Evolutionary conservation across 2,888 invertebrate genomes (phyloP), one percentile per base, ranked within the genome.

Genomic region (Phasia obesa): DNA sequence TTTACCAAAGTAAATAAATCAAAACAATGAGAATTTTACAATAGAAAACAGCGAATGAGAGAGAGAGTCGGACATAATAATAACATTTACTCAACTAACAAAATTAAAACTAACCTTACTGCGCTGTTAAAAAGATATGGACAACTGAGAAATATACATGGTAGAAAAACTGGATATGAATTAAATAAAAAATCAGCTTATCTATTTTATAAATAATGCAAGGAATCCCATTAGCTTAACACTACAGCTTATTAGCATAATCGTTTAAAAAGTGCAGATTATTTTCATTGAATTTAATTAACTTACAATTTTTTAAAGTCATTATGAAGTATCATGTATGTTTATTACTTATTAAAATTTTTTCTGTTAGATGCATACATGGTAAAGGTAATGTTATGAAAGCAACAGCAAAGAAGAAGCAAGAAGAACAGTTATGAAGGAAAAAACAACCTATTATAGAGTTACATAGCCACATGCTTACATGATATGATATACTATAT

Each of bases 261-360:
- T 5, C 35, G 11, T n/a, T n/a, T n/a, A n/a, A n/a, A n/a, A n/a
- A n/a, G n/a, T n/a, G n/a, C n/a, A n/a, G n/a, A n/a, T n/a, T n/a
- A n/a, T n/a, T n/a, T n/a, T n/a, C n/a, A n/a, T n/a, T n/a, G n/a
- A n/a, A n/a, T n/a, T n/a, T n/a, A n/a, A n/a, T n/a, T n/a, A n/a
- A n/a, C n/a, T n/a, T 9, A 27, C 4, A 31, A 42, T 15, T 51
- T 38, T 53, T 6, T 9, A n/a, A 44, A 76, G 35, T 71, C 64
- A 71, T 69, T 53, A 65, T 81, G 44, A 76, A 31, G 62, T 65
- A 70, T 21, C 82, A 82, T 82, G 82, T 82, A 82, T 81, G 51
- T 13, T 23, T 13, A 53, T 42, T 17, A n/a, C 3, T 27, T n/a
- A n/a, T 19, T n/a, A 4, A 11, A 9, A 35, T 5, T 38, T 44